Conservation (phyloP, 1,140 invertebrate species). For the Caenorhabditis latens region DNA sequence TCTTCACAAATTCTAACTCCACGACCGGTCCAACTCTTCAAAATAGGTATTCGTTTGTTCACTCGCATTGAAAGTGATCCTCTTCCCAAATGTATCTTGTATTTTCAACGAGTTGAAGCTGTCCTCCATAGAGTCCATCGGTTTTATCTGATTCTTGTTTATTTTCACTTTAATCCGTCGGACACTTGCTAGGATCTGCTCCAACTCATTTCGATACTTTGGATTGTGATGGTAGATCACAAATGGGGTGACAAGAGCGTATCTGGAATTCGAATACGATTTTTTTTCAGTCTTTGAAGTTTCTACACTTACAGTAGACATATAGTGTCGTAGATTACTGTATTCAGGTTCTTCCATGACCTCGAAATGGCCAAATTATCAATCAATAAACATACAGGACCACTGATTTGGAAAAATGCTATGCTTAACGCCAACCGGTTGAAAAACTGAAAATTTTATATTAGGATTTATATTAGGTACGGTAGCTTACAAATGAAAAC, state of each 20-base stretch:
- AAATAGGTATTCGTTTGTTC: conserved; percentile 2
- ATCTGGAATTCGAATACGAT: not conserved
- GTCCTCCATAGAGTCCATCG: not conserved
- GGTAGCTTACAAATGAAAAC: conserved; percentile 33
- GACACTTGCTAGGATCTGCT: not conserved
- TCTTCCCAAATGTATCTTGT: conserved; percentile 44
- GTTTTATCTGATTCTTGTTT: not conserved
- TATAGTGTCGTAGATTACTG: conserved; percentile 14
- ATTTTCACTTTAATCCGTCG: not conserved
- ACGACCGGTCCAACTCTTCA: not conserved
- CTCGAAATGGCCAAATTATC: conserved; percentile 13
- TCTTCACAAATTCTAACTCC: not conserved
- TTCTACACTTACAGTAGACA: conserved; percentile 8
- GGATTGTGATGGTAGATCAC: conserved; percentile 28
- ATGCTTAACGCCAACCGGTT: conserved; percentile 22
- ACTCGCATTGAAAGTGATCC: not conserved
- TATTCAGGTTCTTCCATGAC: conserved; percentile 39
- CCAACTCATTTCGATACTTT: not conserved
- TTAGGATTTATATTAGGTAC: too few species aligned
- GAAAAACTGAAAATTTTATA: conserved; percentile 12
- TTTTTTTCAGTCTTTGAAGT: not conserved
- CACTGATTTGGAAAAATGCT: conserved; percentile 26
- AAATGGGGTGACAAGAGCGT: conserved; percentile 26
- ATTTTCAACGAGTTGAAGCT: conserved; percentile 15
- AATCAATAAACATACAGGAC: not conserved